Base-by-base conservation (phyloP, 92 coral and sea anemone genomes). In the Paragorgia papillata region DNA sequence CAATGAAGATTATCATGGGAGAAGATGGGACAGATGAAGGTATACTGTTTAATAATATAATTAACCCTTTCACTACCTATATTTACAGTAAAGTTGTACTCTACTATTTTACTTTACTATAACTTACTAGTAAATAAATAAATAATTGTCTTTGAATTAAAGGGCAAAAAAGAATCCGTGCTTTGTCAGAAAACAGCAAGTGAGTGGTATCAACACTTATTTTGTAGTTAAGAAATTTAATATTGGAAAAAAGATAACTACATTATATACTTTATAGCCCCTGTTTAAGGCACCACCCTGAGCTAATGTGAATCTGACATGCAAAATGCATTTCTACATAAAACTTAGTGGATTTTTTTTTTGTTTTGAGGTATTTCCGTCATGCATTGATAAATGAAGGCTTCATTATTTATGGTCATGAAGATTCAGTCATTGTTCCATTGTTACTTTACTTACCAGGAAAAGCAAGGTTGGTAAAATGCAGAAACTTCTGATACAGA, bases 1-100 rank as follows among this genome's bases (percentile, higher is more conserved):
- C 91, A 25, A 86, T 93, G 97, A 79, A 79, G 62, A 88, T 93
- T 64, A 93, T 93, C 60, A 81, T 89, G 73, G 97, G 97, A 15
- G 91, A 88, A 62, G 97, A 93, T 69, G 97, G 97, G 10, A 88
- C 97, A 18, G 80, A 79, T 29, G 80, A 84, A 86, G 97, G 97
- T 88, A 8, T 24, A 83, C 24, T 24, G 35, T 46, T 0, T 24
- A 2, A 8, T 3, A 13, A 40, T 17, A n/a, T n/a, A n/a, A n/a
- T n/a, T n/a, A n/a, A n/a, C n/a, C n/a, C n/a, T n/a, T n/a, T n/a
- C n/a, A n/a, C n/a, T n/a, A n/a, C n/a, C n/a, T n/a, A n/a, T n/a
- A n/a, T n/a, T n/a, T n/a, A n/a, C n/a, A n/a, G n/a, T n/a, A n/a
- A n/a, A n/a, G n/a, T n/a, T n/a, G n/a, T n/a, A n/a, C n/a, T n/a